Base-by-base conservation (phyloP, 2,888 invertebrate species). In the Subacronicta megacephala region DNA sequence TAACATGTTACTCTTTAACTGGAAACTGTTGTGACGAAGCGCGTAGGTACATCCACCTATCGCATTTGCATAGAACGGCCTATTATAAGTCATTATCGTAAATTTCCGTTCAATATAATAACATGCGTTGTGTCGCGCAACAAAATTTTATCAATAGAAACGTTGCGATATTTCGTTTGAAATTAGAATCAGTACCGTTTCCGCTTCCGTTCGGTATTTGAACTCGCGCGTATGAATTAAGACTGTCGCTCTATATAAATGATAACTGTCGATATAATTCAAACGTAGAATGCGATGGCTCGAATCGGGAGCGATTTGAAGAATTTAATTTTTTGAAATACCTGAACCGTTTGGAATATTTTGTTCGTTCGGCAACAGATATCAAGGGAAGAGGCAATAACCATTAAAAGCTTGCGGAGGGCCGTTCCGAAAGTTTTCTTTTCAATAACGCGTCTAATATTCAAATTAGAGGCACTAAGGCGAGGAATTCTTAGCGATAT, bases 381-480 rank as follows among this genome's bases (percentile, higher is more conserved):
- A 83, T 79, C 80, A 81, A 82, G 84, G 83, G 80, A 83, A 82
- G 88, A 89, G 80, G 93, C 90, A 92, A 93, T 93, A 93, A 93
- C 93, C 93, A 90, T 93, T 93, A 93, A 90, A 92, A 90, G 86
- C 88, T 82, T 79, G 87, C 82, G 83, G 84, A 88, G 89, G 92
- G 89, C 90, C 90, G 85, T 85, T 89, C 88, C 74, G 80, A 89
- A 92, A 93, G 87, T 92, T 93, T 92, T 88, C 92, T 92, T 93
- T 93, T 94, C 94, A 94, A 94, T 94, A 94, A 93, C 90, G 92
- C 92, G 90, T 93, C 92, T 92, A 90, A 93, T 93, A 93, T 94
- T 94, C 93, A 94, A 94, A 94, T 94, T 90, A 92, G 88, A 88
- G 83, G 87, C 85, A 90, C 87, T 89, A 90, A 90, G 86, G 90